Evolutionary conservation across 2,113 vertebrate genomes (phyloP), one percentile per base, ranked within the genome.

Genomic region (Centrocercus urophasianus): DNA sequence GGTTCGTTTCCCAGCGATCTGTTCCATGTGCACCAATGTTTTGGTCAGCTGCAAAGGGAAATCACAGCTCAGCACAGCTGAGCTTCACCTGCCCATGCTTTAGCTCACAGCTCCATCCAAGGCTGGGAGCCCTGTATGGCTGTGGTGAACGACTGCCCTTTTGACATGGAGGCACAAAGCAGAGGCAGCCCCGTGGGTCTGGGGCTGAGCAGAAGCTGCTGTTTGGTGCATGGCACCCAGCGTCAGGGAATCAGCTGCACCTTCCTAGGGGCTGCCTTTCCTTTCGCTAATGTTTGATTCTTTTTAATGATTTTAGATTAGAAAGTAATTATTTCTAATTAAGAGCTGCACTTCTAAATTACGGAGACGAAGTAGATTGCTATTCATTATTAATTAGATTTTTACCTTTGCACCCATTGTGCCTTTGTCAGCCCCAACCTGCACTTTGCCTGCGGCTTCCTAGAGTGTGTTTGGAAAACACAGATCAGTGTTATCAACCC

Each of bases 311-410:
- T 96, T 95, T 94, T 48, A 93, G 93, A 96, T 95, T 93, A 89
- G 85, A 93, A 86, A 66, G 75, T 93, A 88, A 95, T 95, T 95
- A 94, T 88, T 96, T 94, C 85, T 90, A 95, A 94, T 94, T 96
- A 91, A 79, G 70, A 83, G 59, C 73, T 91, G 52, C 72, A 42
- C 60, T 89, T 94, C 85, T 93, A 95, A 96, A 95, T 96, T 95
- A 94, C 1, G 0, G 72, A 86, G 72, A 88, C 88, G 60, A 88
- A 95, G 93, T 94, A 91, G 88, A 80, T 95, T 86, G 63, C 78
- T 8, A 13, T 76, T 96, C 67, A 19, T 95, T 89, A 91, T 94
- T 94, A 96, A 95, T 93, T 94, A 88, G 93, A 80, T 86, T 91
- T 91, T 94, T 89, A 91, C 79, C 92, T 95, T 96, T 60, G 72